Percentiles rank a stretch among this genome's conserved stretches.
phyloP scores from a whole-genome alignment of 2,888 invertebrate species.

The Thymelicus sylvestris region DNA sequence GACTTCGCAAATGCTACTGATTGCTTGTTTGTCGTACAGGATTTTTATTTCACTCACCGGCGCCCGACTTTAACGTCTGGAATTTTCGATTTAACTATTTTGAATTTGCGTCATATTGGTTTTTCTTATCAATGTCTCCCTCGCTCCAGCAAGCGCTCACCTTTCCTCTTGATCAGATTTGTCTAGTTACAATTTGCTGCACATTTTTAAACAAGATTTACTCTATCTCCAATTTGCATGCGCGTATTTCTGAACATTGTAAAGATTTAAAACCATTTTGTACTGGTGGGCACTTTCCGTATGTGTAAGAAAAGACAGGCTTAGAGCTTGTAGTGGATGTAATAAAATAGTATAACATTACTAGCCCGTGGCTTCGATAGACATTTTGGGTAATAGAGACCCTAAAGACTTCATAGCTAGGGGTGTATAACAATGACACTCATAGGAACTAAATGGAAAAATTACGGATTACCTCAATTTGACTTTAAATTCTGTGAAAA shows the following conservation, averaged over 20 bases:
- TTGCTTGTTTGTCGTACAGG: slow-evolving; percentile 78
- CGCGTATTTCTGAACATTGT: slow-evolving; percentile 15
- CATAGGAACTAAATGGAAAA: too few species aligned
- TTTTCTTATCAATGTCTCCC: slow-evolving; percentile 39
- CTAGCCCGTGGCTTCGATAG: too few species aligned
- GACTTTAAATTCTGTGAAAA: too few species aligned
- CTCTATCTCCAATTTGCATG: slow-evolving; percentile 23
- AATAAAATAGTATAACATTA: too few species aligned
- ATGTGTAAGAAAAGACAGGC: too few species aligned
- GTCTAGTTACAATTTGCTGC: slow-evolving; percentile 35
- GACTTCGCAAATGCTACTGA: slow-evolving; percentile 78
- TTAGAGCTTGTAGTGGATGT: background rate
- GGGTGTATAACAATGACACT: too few species aligned
- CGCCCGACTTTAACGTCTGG: slow-evolving; percentile 37
- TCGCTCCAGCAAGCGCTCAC: slow-evolving; percentile 31
- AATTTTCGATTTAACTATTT: slow-evolving; percentile 46
- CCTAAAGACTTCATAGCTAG: too few species aligned
- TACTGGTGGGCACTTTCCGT: background rate
- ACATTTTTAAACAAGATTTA: slow-evolving; percentile 31
- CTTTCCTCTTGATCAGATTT: slow-evolving; percentile 36
- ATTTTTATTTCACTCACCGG: slow-evolving; percentile 66
- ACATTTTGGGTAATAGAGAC: too few species aligned
- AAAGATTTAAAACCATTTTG: background rate
- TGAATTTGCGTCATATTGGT: slow-evolving; percentile 44
- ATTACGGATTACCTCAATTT: too few species aligned